Conservation (phyloP, 2,888 invertebrate genomes). For the Melanargia galathea region DNA sequence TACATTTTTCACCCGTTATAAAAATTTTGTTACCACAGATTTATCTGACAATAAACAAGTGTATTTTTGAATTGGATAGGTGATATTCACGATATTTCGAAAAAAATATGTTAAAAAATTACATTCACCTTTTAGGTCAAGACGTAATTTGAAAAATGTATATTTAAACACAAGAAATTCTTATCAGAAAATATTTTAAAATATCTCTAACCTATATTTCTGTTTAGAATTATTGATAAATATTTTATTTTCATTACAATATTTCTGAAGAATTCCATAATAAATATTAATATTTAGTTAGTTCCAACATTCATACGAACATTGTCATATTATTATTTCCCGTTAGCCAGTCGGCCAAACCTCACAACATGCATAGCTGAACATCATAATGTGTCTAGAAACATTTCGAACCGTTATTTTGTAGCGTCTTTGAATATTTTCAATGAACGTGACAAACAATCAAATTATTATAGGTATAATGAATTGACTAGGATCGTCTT, state of each 20-base stretch:
- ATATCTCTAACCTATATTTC: no score
- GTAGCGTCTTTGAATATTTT: slow-evolving; percentile 59
- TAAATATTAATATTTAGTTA: slow-evolving; percentile 13
- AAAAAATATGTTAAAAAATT: no score
- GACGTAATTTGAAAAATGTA: no score
- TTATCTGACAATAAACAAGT: no score
- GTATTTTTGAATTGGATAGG: no score
- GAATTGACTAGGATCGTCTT: not conserved
- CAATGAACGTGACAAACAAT: slow-evolving; percentile 62
- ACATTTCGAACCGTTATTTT: slow-evolving; percentile 63
- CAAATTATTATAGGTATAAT: slow-evolving; percentile 2
- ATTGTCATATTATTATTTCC: slow-evolving; percentile 25
- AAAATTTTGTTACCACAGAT: no score
- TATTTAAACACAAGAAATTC: no score
- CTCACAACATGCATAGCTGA: slow-evolving; percentile 54
- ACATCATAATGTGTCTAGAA: slow-evolving; percentile 60
- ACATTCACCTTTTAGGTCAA: no score
- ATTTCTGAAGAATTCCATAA: not conserved
- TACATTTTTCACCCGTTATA: no score
- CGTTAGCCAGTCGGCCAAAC: slow-evolving; percentile 33
- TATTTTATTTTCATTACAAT: not conserved
- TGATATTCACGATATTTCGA: no score
- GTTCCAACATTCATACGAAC: not conserved
- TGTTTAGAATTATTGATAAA: no score
- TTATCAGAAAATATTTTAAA: no score